A percentile compares a stretch with the other conserved stretches of the same genome.
phyloP scores from a whole-genome alignment of 1,140 invertebrate genomes.

The Gerris buenoi region DNA sequence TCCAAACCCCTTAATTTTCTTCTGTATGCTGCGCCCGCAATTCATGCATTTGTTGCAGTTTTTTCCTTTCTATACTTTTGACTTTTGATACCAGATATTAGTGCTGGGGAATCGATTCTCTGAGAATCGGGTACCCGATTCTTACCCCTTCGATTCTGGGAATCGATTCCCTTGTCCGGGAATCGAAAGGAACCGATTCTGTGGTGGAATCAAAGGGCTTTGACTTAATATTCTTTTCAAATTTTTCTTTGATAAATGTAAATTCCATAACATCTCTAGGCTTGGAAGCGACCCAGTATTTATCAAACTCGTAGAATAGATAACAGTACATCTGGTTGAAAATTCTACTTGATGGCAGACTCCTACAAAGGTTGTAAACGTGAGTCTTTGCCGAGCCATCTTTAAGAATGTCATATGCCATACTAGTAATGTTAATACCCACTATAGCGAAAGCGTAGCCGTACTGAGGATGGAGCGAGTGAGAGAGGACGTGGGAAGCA shows the following conservation, averaged over 20 bases:
- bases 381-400: slow-evolving; percentile 76
- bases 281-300: slow-evolving; percentile 79
- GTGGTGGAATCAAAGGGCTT: slow-evolving; percentile 44
- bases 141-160: no score
- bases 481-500: slow-evolving; percentile 66
- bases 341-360: slow-evolving; percentile 51
- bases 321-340: slow-evolving; percentile 93
- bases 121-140: no score
- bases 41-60: no score
- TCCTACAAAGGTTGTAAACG: slow-evolving; percentile 71
- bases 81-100: no score
- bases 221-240: slow-evolving; percentile 53
- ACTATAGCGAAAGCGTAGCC: slow-evolving; percentile 81
- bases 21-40: no score
- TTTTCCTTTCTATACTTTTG: no score
- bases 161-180: no score
- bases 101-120: no score
- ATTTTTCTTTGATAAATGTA: slow-evolving; percentile 65
- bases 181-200: slow-evolving; percentile 52
- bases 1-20: no score
- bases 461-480: slow-evolving; percentile 75
- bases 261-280: slow-evolving; percentile 92
- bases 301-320: slow-evolving; percentile 84
- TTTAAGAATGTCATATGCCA: slow-evolving; percentile 66
- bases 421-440: slow-evolving; percentile 86